phyloP scores from a whole-genome alignment of 2,113 vertebrate species.

The Varanus salvator region DNA sequence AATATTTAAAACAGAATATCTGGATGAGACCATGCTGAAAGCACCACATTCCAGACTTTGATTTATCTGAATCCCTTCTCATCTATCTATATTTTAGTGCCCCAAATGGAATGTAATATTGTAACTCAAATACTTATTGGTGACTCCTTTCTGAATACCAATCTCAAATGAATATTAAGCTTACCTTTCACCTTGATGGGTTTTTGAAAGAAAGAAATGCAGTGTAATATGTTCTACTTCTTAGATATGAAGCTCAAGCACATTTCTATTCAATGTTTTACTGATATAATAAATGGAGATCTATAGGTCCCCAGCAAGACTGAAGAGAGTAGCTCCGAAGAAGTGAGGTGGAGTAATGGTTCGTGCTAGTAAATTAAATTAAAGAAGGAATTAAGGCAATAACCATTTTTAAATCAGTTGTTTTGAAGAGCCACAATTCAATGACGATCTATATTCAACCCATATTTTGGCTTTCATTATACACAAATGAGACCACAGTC shows the following conservation, averaged over 20 bases:
- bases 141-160: background rate
- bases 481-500: too few relatives aligned
- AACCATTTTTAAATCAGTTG: background rate
- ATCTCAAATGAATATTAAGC: background rate
- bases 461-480: too few relatives aligned
- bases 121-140: constrained; percentile 4
- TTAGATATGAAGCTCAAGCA: constrained; percentile 15
- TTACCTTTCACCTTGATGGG: background rate
- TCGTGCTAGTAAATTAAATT: background rate
- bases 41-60: background rate
- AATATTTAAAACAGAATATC: background rate
- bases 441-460: too few relatives aligned
- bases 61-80: background rate
- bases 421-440: too few relatives aligned
- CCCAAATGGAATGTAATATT: background rate
- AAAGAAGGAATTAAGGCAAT: background rate
- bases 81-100: background rate
- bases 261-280: background rate
- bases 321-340: background rate
- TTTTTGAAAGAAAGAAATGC: background rate
- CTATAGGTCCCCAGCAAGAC: background rate
- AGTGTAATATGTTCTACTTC: background rate
- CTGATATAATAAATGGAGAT: constrained; percentile 9
- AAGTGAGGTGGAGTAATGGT: background rate
- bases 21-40: background rate